These are phyloP conservation scores for Ctenicera cuprea DNA, from an alignment of 2,888 invertebrate genomes.

Conservation along the genomic window DNA sequence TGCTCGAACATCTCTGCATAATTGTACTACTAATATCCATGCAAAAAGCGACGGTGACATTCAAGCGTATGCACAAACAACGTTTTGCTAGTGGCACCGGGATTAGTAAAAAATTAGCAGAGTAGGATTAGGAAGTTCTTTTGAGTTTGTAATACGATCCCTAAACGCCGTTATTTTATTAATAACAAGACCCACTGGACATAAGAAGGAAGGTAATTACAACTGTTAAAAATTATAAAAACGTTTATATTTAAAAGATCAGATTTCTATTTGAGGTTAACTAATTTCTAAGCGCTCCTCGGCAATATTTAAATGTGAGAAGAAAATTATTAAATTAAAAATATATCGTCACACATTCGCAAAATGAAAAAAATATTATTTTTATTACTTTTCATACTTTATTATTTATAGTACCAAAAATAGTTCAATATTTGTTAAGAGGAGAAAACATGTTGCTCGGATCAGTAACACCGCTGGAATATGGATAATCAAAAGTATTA, in stretches of 20 bases:
- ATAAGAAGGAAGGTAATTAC: background rate
- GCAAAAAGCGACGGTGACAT: slow-evolving; percentile 31
- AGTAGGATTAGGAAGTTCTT: background rate
- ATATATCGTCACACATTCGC: too few species aligned
- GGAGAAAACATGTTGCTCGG: too few species aligned
- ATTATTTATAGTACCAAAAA: too few species aligned
- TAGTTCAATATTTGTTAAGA: too few species aligned
- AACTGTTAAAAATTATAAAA: slow-evolving; percentile 11
- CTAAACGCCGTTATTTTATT: background rate
- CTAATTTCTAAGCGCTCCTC: background rate
- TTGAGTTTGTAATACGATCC: slow-evolving; percentile 25
- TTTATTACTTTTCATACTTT: too few species aligned
- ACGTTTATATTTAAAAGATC: background rate
- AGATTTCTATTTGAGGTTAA: slow-evolving; percentile 1
- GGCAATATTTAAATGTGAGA: background rate
- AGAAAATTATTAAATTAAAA: too few species aligned
- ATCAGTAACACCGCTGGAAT: too few species aligned
- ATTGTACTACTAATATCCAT: slow-evolving; percentile 32
- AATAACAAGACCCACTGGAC: too few species aligned
- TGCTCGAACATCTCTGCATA: slow-evolving; percentile 41
- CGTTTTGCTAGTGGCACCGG: slow-evolving; percentile 23
- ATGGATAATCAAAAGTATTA: too few species aligned
- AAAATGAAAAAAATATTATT: too few species aligned
- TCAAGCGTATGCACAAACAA: slow-evolving; percentile 41
- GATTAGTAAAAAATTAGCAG: background rate